Conservation (phyloP, 2,113 vertebrate species). For the Garra rufa region DNA sequence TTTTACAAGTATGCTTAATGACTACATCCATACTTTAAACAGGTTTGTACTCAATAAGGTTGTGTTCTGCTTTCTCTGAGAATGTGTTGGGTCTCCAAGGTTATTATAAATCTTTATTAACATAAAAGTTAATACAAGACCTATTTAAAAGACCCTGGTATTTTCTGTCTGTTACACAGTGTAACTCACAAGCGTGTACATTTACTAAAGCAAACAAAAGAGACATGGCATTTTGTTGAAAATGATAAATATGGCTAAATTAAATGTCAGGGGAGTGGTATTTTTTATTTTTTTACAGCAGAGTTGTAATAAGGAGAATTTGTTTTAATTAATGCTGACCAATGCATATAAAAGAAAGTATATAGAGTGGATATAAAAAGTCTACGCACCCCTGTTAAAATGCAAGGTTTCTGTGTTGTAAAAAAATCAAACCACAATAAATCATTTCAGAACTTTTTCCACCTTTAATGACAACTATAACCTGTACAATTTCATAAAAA, state of each 20-base stretch:
- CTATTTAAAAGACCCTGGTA: neutral
- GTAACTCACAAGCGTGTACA: neutral
- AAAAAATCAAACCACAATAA: no score
- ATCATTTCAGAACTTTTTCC: no score
- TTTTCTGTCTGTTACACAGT: neutral
- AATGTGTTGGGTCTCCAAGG: neutral
- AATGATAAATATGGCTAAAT: neutral
- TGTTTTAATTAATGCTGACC: neutral
- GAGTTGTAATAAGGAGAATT: neutral
- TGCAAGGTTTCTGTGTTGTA: no score
- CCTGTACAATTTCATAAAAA: no score
- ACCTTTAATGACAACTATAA: no score
- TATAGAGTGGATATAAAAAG: no score
- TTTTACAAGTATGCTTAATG: neutral
- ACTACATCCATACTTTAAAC: neutral
- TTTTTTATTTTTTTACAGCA: neutral
- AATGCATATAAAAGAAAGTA: no score
- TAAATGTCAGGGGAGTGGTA: neutral
- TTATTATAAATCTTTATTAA: neutral
- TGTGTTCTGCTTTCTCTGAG: neutral
- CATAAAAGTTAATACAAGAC: neutral
- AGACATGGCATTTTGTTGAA: neutral
- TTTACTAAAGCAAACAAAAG: neutral
- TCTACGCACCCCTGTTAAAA: no score
- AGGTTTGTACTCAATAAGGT: neutral